These are phyloP conservation scores for Pristionchus arcanus DNA, from an alignment of 2,888 invertebrate genomes.

Conservation along the genomic window DNA sequence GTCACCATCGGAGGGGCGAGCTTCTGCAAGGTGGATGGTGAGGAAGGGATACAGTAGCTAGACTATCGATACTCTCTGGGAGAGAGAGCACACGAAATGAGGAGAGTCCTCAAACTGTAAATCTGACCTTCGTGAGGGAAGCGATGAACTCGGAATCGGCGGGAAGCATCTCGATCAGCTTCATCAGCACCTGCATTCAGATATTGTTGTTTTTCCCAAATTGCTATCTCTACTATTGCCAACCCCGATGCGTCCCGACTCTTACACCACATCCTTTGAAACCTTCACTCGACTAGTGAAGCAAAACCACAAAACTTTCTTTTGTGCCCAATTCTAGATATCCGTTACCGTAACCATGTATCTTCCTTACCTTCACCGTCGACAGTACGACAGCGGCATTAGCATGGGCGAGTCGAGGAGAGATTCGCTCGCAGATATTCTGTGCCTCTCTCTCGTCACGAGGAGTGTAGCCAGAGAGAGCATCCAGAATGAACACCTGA, in stretches of 20 bases:
- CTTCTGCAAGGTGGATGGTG: conserved; percentile 82
- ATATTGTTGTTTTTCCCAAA: not conserved
- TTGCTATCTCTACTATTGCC: not conserved
- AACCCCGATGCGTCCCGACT: not conserved
- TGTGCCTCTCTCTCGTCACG: conserved; percentile 98
- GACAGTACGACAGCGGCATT: conserved; percentile 99
- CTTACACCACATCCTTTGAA: not conserved
- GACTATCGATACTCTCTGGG: not conserved
- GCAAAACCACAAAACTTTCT: not conserved
- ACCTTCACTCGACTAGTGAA: not conserved
- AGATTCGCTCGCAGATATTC: conserved; percentile 87
- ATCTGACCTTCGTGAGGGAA: conserved; percentile 87
- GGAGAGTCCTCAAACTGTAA: not conserved
- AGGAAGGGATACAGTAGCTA: not conserved
- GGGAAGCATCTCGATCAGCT: conserved; percentile 96
- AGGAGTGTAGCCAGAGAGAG: conserved; percentile 93
- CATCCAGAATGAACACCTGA: conserved; percentile 91
- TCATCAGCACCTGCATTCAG: conserved; percentile 88
- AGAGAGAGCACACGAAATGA: not conserved
- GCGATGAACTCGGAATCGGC: conserved; percentile 94
- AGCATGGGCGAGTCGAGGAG: conserved; percentile 96
- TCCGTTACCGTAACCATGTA: too few relatives aligned
- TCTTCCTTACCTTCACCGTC: conserved; percentile 88
- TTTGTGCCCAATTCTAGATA: too few relatives aligned
- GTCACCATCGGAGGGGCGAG: conserved; percentile 99